These are phyloP conservation scores for Cordilura impudica DNA, from an alignment of 2,888 invertebrate species.

Conservation along the genomic window DNA sequence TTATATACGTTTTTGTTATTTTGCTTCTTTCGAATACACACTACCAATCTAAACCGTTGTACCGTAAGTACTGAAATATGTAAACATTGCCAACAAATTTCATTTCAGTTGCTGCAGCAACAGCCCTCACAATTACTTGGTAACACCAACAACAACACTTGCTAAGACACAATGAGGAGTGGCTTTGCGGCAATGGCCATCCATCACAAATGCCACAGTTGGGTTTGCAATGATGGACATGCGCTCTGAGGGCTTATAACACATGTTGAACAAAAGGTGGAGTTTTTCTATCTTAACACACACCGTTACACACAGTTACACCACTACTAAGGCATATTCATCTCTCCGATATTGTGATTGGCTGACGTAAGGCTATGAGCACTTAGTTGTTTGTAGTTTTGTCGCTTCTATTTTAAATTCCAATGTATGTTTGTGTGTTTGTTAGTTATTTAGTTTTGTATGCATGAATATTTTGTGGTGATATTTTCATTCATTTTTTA, in stretches of 20 bases:
- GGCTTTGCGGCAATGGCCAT: conserved; percentile 69
- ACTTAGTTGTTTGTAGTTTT: conserved; percentile 65
- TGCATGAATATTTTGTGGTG: conserved; percentile 65
- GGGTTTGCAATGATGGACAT: conserved; percentile 65
- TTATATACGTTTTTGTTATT: not conserved
- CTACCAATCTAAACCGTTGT: conserved; percentile 77
- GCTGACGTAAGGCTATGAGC: conserved; percentile 51
- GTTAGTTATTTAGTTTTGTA: conserved; percentile 55
- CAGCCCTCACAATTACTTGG: conserved; percentile 54
- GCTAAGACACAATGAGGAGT: conserved; percentile 68
- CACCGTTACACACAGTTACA: conserved; percentile 28
- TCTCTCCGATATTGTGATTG: conserved; percentile 74
- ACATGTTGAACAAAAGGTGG: conserved; percentile 67
- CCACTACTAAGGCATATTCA: conserved; percentile 27
- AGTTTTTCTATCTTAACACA: conserved; percentile 65
- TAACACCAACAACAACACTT: conserved; percentile 45
- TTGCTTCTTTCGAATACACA: conserved; percentile 51
- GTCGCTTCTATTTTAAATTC: conserved; percentile 60
- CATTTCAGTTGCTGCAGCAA: conserved; percentile 36
- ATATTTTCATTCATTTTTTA: conserved; percentile 68
- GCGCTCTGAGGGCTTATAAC: conserved; percentile 67
- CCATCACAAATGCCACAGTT: conserved; percentile 66
- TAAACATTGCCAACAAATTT: conserved; percentile 50
- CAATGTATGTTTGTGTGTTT: conserved; percentile 62
- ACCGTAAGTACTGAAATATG: conserved; percentile 75